A percentile compares a stretch with the other conserved stretches of the same genome.
These are phyloP conservation scores for Suillia variegata DNA, from an alignment of 2,888 invertebrate genomes.

Conservation along the genomic window DNA sequence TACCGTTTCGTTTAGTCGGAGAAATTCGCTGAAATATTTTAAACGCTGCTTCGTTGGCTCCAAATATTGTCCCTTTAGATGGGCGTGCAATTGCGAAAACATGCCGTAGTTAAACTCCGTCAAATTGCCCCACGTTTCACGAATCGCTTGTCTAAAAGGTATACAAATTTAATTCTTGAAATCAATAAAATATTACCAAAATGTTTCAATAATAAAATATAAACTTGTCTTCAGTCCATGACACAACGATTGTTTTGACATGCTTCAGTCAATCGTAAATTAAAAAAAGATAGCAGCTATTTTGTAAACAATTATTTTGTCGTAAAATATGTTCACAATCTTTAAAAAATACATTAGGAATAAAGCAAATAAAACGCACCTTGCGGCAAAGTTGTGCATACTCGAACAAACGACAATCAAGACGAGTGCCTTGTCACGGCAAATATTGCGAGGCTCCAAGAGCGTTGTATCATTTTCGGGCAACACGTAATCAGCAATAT, in stretches of 20 bases:
- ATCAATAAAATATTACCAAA: neutral
- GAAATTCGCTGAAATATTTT: conserved; percentile 45
- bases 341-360: too few species aligned
- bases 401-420: conserved; percentile 79
- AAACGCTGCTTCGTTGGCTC: conserved; percentile 40
- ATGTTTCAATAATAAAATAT: neutral
- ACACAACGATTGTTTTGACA: neutral
- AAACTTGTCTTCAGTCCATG: neutral
- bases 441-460: conserved; percentile 67
- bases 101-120: conserved; percentile 57
- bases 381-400: conserved; percentile 69
- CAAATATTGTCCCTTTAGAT: conserved; percentile 51
- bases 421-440: conserved; percentile 65
- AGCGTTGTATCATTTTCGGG: conserved; percentile 73
- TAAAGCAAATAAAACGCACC: too few species aligned
- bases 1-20: conserved; percentile 34
- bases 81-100: conserved; percentile 52
- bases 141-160: conserved; percentile 54
- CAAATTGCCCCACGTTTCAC: conserved; percentile 61
- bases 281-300: too few species aligned
- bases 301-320: too few species aligned
- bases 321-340: too few species aligned
- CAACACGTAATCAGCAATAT: conserved; percentile 73
- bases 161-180: too few species aligned
- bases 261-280: neutral